Base-by-base conservation (phyloP, 2,113 vertebrate genomes). In the Theristicus caerulescens region DNA sequence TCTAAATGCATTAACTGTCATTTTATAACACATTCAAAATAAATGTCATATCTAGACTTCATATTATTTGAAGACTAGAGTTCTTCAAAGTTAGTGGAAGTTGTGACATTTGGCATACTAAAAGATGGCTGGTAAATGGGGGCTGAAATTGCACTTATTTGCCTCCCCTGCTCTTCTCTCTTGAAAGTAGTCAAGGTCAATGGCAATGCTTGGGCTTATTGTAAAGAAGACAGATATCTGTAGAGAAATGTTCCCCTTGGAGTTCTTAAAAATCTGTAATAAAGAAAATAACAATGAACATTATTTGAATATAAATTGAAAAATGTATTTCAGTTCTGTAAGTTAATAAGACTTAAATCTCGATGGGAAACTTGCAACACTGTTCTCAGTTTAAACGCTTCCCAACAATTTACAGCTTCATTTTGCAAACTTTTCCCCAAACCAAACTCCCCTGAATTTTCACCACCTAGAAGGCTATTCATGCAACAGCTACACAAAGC, bases 291-390 rank as follows among this genome's bases (percentile, higher is more conserved):
- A 86, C 54, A 79, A 80, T 52, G 42, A 94, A 62, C 34, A 62
- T 90, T 64, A 74, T 88, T 93, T 93, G 66, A 95, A 90, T 88
- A 79, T 65, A 92, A 85, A 92, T 44, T 79, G 47, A 52, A 95
- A 93, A 92, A 88, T 25, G 7, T 69, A 82, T 85, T 93, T 85
- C 58, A 84, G 47, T 74, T 86, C 54, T 61, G 49, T 79, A 92
- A 81, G 26, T 80, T 92, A 86, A 92, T 94, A 91, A 88, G 80
- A 81, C 69, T 74, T 55, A 88, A 91, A 79, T 58, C 69, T 91
- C 86, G 47, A 46, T 3, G n/a, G 95, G 61, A 76, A 90, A 72
- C 44, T 65, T 40, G 74, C 38, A 82, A 71, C 38, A 42, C 29
- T 64, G 19, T 34, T 92, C 77, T 89, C 51, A 62, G 65, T 71